Percentiles rank a stretch among this genome's conserved stretches.
These are phyloP conservation scores for Potamilus streckersoni DNA, from an alignment of 1,140 invertebrate genomes.

Conservation along the genomic window DNA sequence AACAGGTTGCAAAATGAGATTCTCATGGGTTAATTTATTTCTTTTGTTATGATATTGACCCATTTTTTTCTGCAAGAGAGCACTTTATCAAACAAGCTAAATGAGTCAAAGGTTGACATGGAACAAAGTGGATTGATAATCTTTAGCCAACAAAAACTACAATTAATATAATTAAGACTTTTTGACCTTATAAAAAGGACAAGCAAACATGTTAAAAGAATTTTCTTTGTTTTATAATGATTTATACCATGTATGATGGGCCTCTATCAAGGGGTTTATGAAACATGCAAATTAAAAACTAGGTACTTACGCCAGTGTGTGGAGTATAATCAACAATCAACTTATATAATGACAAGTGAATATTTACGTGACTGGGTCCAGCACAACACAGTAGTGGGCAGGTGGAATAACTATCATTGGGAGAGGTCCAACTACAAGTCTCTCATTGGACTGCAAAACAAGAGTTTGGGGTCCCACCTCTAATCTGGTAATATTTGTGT, in stretches of 20 bases:
- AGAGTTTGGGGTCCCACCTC: constrained; percentile 68
- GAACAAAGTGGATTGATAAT: too few species aligned
- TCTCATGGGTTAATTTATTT: too few species aligned
- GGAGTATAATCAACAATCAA: background rate
- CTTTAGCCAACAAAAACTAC: too few species aligned
- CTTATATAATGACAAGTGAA: background rate
- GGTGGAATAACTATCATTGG: constrained; percentile 70
- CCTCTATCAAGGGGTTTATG: background rate
- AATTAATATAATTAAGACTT: too few species aligned
- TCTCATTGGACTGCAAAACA: constrained; percentile 67
- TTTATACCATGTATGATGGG: background rate
- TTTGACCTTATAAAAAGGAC: too few species aligned
- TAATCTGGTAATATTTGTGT: constrained; percentile 67
- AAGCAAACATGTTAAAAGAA: background rate
- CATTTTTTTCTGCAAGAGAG: too few species aligned
- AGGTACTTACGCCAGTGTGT: background rate
- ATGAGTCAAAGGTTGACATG: too few species aligned
- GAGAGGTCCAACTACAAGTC: constrained; percentile 46
- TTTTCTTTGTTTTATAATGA: too few species aligned
- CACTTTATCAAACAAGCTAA: too few species aligned
- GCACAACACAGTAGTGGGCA: constrained; percentile 66
- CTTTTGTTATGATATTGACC: too few species aligned
- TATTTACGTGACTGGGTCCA: constrained; percentile 64
- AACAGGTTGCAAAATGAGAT: too few species aligned
- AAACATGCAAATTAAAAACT: background rate